Conservation (phyloP, 1,140 invertebrate species). For the Drosophila takahashii region DNA sequence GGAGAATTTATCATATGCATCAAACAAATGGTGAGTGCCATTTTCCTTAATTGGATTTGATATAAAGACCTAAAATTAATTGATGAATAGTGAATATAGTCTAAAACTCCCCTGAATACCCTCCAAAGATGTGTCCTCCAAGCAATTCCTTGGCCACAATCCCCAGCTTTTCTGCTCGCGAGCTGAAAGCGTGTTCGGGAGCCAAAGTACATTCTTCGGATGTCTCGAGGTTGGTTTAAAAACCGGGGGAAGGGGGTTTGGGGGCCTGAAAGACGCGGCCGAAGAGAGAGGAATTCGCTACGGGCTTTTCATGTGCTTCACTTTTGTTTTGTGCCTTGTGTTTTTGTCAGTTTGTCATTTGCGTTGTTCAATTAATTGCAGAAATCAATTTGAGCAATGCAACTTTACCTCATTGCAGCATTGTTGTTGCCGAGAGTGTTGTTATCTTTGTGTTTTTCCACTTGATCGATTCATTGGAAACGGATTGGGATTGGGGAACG, state of each 20-base stretch:
- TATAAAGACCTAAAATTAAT: background rate
- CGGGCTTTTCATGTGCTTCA: slow-evolving; percentile 17
- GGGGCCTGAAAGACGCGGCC: background rate
- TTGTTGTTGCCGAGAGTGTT: slow-evolving; percentile 38
- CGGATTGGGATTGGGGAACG: slow-evolving; percentile 67
- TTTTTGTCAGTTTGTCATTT: slow-evolving; percentile 77
- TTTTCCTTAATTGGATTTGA: background rate
- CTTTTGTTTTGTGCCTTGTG: slow-evolving; percentile 16
- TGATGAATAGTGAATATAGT: background rate
- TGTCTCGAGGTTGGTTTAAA: slow-evolving; percentile 49
- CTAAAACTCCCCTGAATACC: slow-evolving; percentile 18
- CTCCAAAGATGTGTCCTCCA: slow-evolving; percentile 10
- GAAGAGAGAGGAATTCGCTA: slow-evolving; percentile 18
- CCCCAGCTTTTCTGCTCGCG: slow-evolving; percentile 40
- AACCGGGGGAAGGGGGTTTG: background rate
- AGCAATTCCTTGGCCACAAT: background rate
- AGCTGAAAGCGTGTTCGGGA: slow-evolving; percentile 71
- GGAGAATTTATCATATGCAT: too few relatives aligned
- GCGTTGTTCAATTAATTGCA: slow-evolving; percentile 84
- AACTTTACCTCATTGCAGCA: slow-evolving; percentile 75
- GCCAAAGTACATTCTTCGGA: slow-evolving; percentile 63
- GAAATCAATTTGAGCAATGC: slow-evolving; percentile 84
- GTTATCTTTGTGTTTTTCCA: slow-evolving; percentile 19
- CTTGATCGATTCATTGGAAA: slow-evolving; percentile 80
- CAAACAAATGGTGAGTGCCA: background rate